A percentile compares a stretch with the other conserved stretches of the same genome.
Conservation (phyloP, 1,140 invertebrate genomes). For the Bombyx mandarina region DNA sequence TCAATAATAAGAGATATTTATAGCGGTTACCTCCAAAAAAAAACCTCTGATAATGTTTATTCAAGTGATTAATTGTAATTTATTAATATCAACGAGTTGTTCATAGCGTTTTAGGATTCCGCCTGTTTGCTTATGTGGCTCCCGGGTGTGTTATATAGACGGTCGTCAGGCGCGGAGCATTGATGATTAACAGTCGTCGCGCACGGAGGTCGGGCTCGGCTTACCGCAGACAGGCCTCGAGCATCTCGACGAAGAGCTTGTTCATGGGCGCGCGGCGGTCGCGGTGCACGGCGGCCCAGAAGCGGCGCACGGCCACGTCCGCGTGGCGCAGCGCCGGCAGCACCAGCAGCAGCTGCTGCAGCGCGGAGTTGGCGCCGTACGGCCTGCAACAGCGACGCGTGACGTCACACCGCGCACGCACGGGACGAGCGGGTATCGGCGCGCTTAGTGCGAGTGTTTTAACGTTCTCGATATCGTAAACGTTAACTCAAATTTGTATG, state of each 20-base stretch:
- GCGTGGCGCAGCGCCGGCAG: constrained; percentile 91
- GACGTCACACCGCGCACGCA: background rate
- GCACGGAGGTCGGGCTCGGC: constrained; percentile 1
- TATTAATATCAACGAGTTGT: no score
- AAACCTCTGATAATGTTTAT: no score
- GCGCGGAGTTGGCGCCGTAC: constrained; percentile 76
- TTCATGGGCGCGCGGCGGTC: constrained; percentile 94
- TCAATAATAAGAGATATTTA: no score
- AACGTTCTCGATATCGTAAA: no score
- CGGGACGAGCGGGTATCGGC: no score
- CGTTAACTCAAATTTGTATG: no score
- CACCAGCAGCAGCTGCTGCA: constrained; percentile 90
- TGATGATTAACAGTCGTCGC: background rate
- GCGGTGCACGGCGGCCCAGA: constrained; percentile 91
- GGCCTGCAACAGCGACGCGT: constrained; percentile 62
- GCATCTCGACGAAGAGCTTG: constrained; percentile 97
- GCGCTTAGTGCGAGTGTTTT: no score
- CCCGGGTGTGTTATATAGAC: no score
- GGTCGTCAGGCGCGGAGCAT: background rate
- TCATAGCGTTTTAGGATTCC: no score
- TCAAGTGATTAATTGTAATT: no score
- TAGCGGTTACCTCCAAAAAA: no score
- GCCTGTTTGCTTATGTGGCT: no score
- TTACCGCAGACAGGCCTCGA: constrained; percentile 80
- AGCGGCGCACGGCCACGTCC: constrained; percentile 88